Evolutionary conservation across 2,797 vertebrate species (phyloP).

Genomic region (Clangula hyemalis): DNA sequence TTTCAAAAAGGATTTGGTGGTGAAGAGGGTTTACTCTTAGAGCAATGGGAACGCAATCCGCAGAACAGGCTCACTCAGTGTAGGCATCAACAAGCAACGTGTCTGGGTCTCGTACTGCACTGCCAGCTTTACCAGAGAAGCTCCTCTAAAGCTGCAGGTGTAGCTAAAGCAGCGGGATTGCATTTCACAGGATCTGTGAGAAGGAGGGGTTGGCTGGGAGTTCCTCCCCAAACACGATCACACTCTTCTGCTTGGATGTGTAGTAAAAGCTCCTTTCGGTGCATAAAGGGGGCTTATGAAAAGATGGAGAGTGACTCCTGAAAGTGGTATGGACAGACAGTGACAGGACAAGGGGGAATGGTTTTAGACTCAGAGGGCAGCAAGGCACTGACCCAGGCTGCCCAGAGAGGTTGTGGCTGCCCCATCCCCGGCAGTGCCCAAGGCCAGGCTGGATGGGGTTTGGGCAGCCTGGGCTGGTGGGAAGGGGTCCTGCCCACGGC

Average conservation of each 20-base stretch:
- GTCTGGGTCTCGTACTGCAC: neutral
- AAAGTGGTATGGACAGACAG: no score
- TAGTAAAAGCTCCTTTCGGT: neutral
- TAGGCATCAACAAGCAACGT: fast-evolving
- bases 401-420: no score
- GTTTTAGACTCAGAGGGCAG: no score
- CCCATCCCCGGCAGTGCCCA: no score
- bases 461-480: no score
- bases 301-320: no score
- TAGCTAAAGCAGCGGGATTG: neutral
- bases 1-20: neutral
- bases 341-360: no score
- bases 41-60: neutral
- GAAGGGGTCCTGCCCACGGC: no score
- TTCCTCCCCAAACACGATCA: fast-evolving
- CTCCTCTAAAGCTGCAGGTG: neutral
- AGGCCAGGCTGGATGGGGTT: no score
- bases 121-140: neutral
- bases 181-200: neutral
- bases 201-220: neutral
- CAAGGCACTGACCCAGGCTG: no score
- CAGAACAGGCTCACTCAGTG: neutral
- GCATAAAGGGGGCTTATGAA: no score
- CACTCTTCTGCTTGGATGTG: neutral
- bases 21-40: neutral